Conservation (phyloP, 2,797 vertebrate species). For the Cetoscarus ocellatus region DNA sequence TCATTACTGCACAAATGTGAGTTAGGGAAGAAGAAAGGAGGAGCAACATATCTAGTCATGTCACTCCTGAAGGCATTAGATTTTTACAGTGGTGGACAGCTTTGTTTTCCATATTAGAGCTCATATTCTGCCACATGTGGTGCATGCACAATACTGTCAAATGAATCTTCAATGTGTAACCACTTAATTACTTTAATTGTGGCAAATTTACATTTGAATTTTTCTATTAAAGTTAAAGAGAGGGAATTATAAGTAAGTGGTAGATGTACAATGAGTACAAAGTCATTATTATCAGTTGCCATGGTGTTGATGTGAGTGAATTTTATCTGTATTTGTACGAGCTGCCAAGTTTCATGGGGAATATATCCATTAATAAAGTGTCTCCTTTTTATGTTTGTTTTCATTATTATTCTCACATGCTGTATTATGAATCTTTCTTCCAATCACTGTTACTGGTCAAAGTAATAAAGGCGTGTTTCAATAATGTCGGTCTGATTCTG, state of each 20-base stretch:
- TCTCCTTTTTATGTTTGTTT: slow-evolving; percentile 52
- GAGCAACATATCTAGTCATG: too few relatives aligned
- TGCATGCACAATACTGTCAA: slow-evolving; percentile 2
- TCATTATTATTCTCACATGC: slow-evolving; percentile 48
- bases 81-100: too few relatives aligned
- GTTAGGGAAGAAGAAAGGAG: too few relatives aligned
- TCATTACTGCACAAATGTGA: too few relatives aligned
- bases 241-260: background rate
- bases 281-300: background rate
- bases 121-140: background rate
- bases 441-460: slow-evolving; percentile 46
- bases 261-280: background rate
- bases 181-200: background rate
- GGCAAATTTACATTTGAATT: background rate
- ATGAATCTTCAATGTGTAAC: background rate
- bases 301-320: slow-evolving; percentile 7
- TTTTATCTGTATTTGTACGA: slow-evolving; percentile 16
- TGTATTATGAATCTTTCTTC: slow-evolving; percentile 43
- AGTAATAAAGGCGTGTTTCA: slow-evolving; percentile 70
- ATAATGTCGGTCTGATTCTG: slow-evolving; percentile 63
- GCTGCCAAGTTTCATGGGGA: slow-evolving; percentile 5
- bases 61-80: too few relatives aligned
- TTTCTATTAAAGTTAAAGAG: slow-evolving; percentile 7
- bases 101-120: too few relatives aligned
- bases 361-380: slow-evolving; percentile 25